Base-by-base conservation (phyloP, 30 jellyfish, hydroid and myxozoan species). In the Aurelia coerulea region DNA sequence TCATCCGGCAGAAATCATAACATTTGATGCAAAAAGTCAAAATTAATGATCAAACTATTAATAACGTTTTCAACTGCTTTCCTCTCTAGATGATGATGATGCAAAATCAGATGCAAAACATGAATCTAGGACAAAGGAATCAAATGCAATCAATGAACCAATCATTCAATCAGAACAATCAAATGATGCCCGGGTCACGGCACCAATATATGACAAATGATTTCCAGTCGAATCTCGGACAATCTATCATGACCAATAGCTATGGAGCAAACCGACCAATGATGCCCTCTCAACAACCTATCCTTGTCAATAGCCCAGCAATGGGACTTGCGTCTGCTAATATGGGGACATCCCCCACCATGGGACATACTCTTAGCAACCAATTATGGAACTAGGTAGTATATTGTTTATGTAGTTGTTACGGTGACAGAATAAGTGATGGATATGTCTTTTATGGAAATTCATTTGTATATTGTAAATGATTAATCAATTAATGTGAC, bases 221-320 rank as follows among this genome's bases (percentile, higher is more conserved):
- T 66, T 80, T 80, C 46, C 91, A 68, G 63, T 63, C 84, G 10
- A 69, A 73, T 60, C 80, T 83, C 29, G 92, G 86, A 71, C 92
- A 83, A 31, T 59, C 79, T 12, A 41, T 83, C 31, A 83, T 83
- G 86, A 85, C 92, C 13, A 83, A 83, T 42, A 76, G 94, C 49
- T 85, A 76, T 51, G 88, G 88, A 18, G 60, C 83, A 65, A 76
- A 68, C 72, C 65, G 87, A 67, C 86, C 86, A 12, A 87, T 87
- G 96, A 87, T 87, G 96, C 80, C 90, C 6, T 68, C 90, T 5
- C 96, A 87, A 49, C 96, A 87, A 37, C 90, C 90, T 4, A 87
- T 87, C 39, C 84, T 75, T 15, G 96, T 54, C n/a, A 87, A 87
- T 68, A 90, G 96, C 32, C 90, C 85, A 31, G 46, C 87, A 53